These are phyloP conservation scores for Digitonthophagus gazella DNA, from an alignment of 2,888 invertebrate species.

Conservation along the genomic window DNA sequence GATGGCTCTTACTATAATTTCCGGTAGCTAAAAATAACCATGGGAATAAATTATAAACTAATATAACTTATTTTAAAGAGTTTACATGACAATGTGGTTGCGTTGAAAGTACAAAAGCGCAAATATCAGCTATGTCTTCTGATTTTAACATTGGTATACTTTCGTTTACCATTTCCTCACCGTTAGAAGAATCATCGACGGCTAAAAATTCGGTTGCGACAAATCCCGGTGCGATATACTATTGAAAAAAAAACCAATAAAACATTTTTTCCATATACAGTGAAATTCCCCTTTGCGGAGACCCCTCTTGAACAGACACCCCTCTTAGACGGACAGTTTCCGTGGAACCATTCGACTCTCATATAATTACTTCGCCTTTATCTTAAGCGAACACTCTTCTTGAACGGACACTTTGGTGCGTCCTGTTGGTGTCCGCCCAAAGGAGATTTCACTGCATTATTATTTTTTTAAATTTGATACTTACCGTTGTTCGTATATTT, in stretches of 20 bases:
- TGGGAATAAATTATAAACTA: not conserved
- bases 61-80: not conserved
- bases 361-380: too few species aligned
- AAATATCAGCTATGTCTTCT: slow-evolving; percentile 44
- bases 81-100: slow-evolving; percentile 45
- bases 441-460: too few species aligned
- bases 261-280: not conserved
- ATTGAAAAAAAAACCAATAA: not conserved
- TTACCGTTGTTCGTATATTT: slow-evolving; percentile 36
- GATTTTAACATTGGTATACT: slow-evolving; percentile 27
- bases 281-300: too few species aligned
- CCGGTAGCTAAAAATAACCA: slow-evolving; percentile 14
- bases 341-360: too few species aligned
- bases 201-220: slow-evolving; percentile 26
- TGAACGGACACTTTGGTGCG: too few species aligned
- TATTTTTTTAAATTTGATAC: not conserved
- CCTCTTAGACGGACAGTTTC: too few species aligned
- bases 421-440: too few species aligned
- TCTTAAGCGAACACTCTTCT: too few species aligned
- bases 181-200: not conserved
- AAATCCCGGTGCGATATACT: slow-evolving; percentile 30
- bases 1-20: slow-evolving; percentile 12
- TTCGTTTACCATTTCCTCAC: not conserved
- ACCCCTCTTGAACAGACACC: too few species aligned
- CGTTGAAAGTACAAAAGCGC: slow-evolving; percentile 41